Conservation (phyloP, 2,888 invertebrate species). For the Philonicus albiceps region DNA sequence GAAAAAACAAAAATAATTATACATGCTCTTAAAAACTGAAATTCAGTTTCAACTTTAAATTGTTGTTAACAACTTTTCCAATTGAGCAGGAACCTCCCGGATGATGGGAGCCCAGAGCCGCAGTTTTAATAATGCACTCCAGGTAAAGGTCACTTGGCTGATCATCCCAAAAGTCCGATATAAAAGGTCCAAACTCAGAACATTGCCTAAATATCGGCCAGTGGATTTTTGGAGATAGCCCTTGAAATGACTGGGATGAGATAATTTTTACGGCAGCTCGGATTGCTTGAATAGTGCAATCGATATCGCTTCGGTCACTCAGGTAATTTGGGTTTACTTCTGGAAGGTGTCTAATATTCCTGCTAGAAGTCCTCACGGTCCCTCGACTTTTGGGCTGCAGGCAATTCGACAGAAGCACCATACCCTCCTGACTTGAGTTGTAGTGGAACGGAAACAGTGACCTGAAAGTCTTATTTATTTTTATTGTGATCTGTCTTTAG, state of each 20-base stretch:
- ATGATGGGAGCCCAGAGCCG: slow-evolving; percentile 78
- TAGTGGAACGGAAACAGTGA: slow-evolving; percentile 73
- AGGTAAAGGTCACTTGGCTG: slow-evolving; percentile 66
- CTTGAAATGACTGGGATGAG: slow-evolving; percentile 67
- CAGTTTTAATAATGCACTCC: slow-evolving; percentile 71
- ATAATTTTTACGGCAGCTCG: slow-evolving; percentile 66
- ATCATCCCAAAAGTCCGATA: slow-evolving; percentile 60
- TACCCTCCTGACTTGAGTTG: slow-evolving; percentile 72
- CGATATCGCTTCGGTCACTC: slow-evolving; percentile 68
- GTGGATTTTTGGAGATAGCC: slow-evolving; percentile 71
- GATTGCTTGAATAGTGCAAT: slow-evolving; percentile 71
- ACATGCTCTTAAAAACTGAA: not conserved
- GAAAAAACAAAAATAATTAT: too few species aligned
- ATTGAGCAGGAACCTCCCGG: slow-evolving; percentile 81
- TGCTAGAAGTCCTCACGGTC: slow-evolving; percentile 67
- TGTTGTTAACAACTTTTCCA: slow-evolving; percentile 75
- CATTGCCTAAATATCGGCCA: slow-evolving; percentile 73
- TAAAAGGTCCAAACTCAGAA: slow-evolving; percentile 63
- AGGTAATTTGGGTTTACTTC: slow-evolving; percentile 80
- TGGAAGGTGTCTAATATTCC: slow-evolving; percentile 70
- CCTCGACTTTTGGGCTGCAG: slow-evolving; percentile 78
- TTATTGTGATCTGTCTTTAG: not conserved
- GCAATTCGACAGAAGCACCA: slow-evolving; percentile 72
- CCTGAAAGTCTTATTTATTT: slow-evolving; percentile 67
- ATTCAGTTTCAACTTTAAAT: slow-evolving; percentile 66